These are phyloP conservation scores for Drosophila rufa DNA, from an alignment of 1,140 invertebrate species.

Conservation along the genomic window DNA sequence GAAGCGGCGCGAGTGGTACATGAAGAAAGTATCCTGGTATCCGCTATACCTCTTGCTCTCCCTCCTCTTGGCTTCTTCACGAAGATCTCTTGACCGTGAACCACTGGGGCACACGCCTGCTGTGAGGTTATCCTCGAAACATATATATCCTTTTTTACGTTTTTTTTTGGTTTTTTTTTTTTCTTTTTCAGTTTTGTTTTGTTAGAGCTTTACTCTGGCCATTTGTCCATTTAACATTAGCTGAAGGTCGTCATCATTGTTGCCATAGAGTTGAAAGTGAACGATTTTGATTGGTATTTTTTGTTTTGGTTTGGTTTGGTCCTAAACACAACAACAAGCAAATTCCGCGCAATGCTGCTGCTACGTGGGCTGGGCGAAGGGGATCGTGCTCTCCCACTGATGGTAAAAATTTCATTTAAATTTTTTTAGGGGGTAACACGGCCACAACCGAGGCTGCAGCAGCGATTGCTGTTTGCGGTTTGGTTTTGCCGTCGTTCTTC, in stretches of 20 bases:
- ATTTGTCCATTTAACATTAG: constrained; percentile 45
- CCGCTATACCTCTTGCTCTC: constrained; percentile 1
- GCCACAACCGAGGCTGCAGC: constrained; percentile 51
- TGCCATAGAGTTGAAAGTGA: constrained; percentile 76
- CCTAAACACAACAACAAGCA: constrained; percentile 78
- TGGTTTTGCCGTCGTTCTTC: constrained; percentile 51
- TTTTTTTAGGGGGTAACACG: constrained; percentile 21
- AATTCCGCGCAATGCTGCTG: constrained; percentile 68
- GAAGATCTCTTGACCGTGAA: constrained; percentile 24
- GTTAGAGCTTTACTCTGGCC: constrained; percentile 18
- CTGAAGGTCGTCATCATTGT: constrained; percentile 53
- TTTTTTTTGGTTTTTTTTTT: constrained; percentile 21
- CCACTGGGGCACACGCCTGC: constrained; percentile 20
- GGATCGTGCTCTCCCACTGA: constrained; percentile 27
- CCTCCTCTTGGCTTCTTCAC: constrained; percentile 2
- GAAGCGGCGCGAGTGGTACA: constrained; percentile 19
- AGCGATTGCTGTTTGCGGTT: constrained; percentile 56
- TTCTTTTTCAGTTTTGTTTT: constrained; percentile 23
- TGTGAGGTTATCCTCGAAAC: constrained; percentile 27
- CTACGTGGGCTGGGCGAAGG: constrained; percentile 30
- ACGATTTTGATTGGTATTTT: constrained; percentile 68
- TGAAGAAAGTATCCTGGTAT: constrained; percentile 8
- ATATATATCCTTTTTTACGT: constrained; percentile 14
- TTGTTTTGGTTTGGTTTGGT: constrained; percentile 41
- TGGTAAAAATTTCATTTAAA: constrained; percentile 32